Percentiles rank a stretch among this genome's conserved stretches.
Evolutionary conservation across 1,140 invertebrate genomes (phyloP).

Genomic region (Zophobas morio): DNA sequence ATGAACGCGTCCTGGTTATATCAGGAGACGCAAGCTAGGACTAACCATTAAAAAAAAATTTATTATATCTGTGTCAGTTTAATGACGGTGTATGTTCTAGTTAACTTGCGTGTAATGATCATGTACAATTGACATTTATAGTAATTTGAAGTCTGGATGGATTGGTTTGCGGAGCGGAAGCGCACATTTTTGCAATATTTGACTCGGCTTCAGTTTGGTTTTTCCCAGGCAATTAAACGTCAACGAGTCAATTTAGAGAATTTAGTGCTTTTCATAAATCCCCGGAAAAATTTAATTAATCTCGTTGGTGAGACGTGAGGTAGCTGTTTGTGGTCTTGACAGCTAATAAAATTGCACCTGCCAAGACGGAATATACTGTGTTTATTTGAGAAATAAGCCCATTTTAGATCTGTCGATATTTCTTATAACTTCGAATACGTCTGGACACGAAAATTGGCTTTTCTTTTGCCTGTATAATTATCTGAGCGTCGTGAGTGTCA

Average conservation of each 20-base stretch:
- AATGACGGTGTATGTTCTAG: slow-evolving; percentile 40
- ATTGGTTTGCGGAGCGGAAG: slow-evolving; percentile 27
- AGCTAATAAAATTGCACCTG: slow-evolving; percentile 9
- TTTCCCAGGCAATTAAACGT: not conserved
- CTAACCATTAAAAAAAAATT: slow-evolving; percentile 50
- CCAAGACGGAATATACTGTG: not conserved
- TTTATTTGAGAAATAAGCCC: slow-evolving; percentile 2
- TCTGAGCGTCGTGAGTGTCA: not conserved
- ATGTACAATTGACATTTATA: slow-evolving; percentile 40
- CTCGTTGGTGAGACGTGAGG: too few relatives aligned
- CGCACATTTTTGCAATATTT: not conserved
- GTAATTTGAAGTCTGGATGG: slow-evolving; percentile 26
- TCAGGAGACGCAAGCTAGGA: slow-evolving; percentile 46
- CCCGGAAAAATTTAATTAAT: too few relatives aligned
- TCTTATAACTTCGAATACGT: not conserved
- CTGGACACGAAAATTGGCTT: slow-evolving; percentile 12
- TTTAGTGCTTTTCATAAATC: too few relatives aligned
- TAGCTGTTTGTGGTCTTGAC: not conserved
- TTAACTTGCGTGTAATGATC: slow-evolving; percentile 33
- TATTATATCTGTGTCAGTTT: slow-evolving; percentile 49
- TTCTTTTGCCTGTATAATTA: slow-evolving; percentile 7
- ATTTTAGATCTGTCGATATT: slow-evolving; percentile 21
- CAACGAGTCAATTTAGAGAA: too few relatives aligned
- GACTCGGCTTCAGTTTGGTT: not conserved
- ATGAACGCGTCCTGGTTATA: slow-evolving; percentile 51